A percentile compares a stretch with the other conserved stretches of the same genome.
These are phyloP conservation scores for Drosophila melanica DNA, from an alignment of 1,140 invertebrate species.

Conservation along the genomic window DNA sequence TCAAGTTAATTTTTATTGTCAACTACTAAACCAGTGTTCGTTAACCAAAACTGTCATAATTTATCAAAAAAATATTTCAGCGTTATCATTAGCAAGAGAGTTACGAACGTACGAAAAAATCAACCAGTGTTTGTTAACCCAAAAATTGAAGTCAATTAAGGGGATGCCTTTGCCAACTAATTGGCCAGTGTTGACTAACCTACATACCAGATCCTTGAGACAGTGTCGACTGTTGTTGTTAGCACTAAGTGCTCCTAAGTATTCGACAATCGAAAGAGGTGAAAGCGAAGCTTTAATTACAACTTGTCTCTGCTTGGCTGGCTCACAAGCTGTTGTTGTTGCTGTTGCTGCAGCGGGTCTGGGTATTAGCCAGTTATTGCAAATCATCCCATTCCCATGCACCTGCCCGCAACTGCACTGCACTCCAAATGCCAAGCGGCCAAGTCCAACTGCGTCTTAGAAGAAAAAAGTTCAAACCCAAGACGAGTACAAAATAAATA, in stretches of 20 bases:
- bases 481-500: constrained; percentile 5
- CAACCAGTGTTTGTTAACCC: too few species aligned
- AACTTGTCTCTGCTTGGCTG: constrained; percentile 43
- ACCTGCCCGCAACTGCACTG: constrained; percentile 23
- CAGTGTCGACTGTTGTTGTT: constrained; percentile 5
- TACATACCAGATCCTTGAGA: constrained; percentile 14
- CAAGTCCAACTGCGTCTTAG: constrained; percentile 10
- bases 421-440: constrained; percentile 34
- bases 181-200: constrained; percentile 1
- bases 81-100: too few species aligned
- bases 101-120: too few species aligned
- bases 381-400: constrained; percentile 39
- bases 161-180: too few species aligned
- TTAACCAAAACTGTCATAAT: too few species aligned
- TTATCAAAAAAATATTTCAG: too few species aligned
- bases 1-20: too few species aligned
- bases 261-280: constrained; percentile 51
- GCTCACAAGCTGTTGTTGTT: constrained; percentile 19
- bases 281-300: constrained; percentile 55
- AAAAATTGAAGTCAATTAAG: too few species aligned
- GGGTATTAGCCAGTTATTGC: constrained; percentile 40
- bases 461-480: constrained; percentile 41
- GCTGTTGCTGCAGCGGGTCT: constrained; percentile 34
- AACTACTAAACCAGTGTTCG: background rate
- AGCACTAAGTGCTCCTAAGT: constrained; percentile 39